Evolutionary conservation across 2,113 vertebrate species (phyloP), one percentile per base, ranked within the genome.

Genomic region (Thalassarche chlororhynchos): DNA sequence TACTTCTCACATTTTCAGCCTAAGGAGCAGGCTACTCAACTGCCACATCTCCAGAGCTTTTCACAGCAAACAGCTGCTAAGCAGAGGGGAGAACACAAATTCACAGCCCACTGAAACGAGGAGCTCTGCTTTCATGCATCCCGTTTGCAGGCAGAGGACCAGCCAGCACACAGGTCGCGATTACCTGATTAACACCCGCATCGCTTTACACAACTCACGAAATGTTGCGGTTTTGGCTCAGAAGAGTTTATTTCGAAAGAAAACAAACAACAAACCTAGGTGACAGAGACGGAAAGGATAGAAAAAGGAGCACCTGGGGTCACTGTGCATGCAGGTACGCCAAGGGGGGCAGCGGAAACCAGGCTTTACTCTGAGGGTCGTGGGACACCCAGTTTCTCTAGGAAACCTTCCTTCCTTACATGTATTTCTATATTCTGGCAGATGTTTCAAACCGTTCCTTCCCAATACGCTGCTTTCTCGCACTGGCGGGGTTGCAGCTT

Each of bases 71-170:
- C 32, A 10, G 28, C 21, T 49, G 46, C 61, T 75, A 26, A 20
- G 60, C 57, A 64, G 32, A 75, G 15, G 24, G 52, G 16, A 58
- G 47, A 55, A 61, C 28, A 18, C 31, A n/a, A 38, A 55, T 1
- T 3, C 26, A 17, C 23, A 29, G 1, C 15, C 15, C 0, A 0
- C 32, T 7, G 42, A 13, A 6, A 17, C 1, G 5, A 69, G 46
- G 18, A 23, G 24, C 52, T 66, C 36, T n/a, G 38, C n/a, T 16
- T 44, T 9, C 74, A 6, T 1, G 7, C 9, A 8, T 4, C 61
- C 55, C 2, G 0, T 5, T 4, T 4, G 46, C 34, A n/a, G 62
- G n/a, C 25, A 44, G 42, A n/a, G 13, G 28, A 40, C 34, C 64
- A 46, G 68, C 16, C 52, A 36, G 51, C 62, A 18, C 68, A 11